phyloP scores from a whole-genome alignment of 2,888 invertebrate genomes.

The Doris montereyensis region DNA sequence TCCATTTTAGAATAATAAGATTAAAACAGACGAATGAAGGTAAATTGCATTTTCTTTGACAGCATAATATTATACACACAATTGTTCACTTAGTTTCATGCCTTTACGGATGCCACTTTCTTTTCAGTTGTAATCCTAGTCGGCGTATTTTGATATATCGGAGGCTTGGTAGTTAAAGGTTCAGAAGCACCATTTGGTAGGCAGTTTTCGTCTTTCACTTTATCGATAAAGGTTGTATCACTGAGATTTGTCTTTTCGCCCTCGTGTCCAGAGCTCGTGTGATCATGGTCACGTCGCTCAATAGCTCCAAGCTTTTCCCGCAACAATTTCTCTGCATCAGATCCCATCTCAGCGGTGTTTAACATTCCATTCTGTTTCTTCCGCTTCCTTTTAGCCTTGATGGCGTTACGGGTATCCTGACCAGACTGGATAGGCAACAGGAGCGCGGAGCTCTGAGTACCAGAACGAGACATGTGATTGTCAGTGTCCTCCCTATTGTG shows the following conservation, averaged over 20 bases:
- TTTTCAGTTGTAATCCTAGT: slow-evolving; percentile 25
- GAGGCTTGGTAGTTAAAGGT: slow-evolving; percentile 4
- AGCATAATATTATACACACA: no score
- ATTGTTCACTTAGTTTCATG: no score
- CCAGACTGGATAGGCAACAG: slow-evolving; percentile 28
- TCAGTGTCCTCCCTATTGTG: background rate
- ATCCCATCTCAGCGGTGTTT: background rate
- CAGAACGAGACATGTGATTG: background rate
- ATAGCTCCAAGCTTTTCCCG: slow-evolving; percentile 27
- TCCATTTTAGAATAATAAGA: no score
- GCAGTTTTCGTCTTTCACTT: slow-evolving; percentile 18
- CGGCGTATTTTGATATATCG: slow-evolving; percentile 25
- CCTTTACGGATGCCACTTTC: slow-evolving; percentile 22
- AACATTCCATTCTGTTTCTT: background rate
- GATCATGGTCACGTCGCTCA: slow-evolving; percentile 12
- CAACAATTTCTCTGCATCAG: slow-evolving; percentile 27
- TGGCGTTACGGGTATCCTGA: background rate
- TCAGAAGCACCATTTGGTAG: background rate
- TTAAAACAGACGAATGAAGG: no score
- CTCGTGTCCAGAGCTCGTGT: background rate
- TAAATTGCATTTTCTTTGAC: no score
- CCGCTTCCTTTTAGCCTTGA: slow-evolving; percentile 1
- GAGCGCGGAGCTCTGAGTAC: slow-evolving; percentile 3
- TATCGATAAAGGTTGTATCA: slow-evolving; percentile 18
- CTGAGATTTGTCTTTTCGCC: slow-evolving; percentile 11